Conservation (phyloP, 2,113 vertebrate genomes). For the Lophochroa leadbeateri region DNA sequence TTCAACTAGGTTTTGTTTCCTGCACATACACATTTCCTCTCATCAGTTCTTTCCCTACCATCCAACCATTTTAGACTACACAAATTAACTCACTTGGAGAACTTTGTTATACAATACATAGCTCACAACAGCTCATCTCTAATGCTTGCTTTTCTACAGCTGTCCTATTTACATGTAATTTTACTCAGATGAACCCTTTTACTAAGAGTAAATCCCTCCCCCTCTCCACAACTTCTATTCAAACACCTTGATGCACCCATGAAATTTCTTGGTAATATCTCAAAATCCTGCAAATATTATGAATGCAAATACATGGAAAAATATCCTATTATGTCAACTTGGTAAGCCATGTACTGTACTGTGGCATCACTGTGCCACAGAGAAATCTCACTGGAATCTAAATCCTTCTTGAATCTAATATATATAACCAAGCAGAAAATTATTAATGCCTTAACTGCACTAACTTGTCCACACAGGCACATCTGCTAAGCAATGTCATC, state of each 20-base stretch:
- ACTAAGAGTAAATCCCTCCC: neutral
- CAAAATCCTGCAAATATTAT: neutral
- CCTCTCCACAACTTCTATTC: neutral
- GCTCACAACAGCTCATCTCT: neutral
- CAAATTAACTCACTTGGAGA: neutral
- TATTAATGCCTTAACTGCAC: neutral
- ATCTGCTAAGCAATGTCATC: neutral
- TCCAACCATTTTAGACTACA: neutral
- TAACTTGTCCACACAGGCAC: neutral
- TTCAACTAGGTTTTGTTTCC: neutral
- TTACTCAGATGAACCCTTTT: neutral
- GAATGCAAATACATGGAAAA: neutral
- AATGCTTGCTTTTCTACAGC: neutral
- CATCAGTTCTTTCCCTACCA: neutral
- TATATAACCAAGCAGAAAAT: neutral
- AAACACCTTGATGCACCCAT: neutral
- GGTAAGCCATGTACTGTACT: neutral
- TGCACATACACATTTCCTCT: neutral
- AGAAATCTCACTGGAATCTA: neutral
- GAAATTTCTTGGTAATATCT: neutral
- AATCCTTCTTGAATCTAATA: neutral
- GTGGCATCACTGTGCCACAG: neutral
- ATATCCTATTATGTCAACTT: neutral
- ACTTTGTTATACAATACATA: neutral
- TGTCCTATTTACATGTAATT: neutral